Percentiles rank a stretch among this genome's conserved stretches.
Evolutionary conservation across 2,797 vertebrate genomes (phyloP).

Genomic region (Cryptoblepharus egeriae): DNA sequence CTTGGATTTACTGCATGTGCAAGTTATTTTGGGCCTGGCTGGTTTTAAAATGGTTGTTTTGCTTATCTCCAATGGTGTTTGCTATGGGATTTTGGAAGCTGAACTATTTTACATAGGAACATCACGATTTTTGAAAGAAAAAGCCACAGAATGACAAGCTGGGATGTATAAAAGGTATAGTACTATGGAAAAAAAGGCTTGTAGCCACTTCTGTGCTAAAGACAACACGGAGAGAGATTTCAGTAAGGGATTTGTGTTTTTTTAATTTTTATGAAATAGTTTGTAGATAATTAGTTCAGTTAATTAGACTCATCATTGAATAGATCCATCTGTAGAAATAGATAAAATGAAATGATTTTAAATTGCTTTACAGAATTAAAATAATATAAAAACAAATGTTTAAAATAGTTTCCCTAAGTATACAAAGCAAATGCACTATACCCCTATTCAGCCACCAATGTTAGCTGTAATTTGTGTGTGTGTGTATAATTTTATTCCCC

Average conservation of each 20-base stretch:
- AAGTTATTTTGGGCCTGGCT: too few species aligned
- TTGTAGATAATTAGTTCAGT: neutral
- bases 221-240: neutral
- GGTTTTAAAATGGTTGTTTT: neutral
- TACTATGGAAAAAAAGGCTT: neutral
- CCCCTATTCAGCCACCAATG: too few species aligned
- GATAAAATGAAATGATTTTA: neutral
- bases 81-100: neutral
- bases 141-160: neutral
- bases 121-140: slow-evolving; percentile 2
- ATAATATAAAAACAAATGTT: neutral
- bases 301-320: too few species aligned
- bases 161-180: neutral
- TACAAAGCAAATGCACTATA: neutral
- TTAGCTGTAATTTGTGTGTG: too few species aligned
- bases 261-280: neutral
- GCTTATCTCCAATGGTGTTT: neutral
- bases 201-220: accelerated
- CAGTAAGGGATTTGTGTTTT: neutral
- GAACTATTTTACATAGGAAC: neutral
- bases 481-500: too few species aligned
- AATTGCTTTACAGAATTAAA: neutral
- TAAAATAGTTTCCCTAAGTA: neutral
- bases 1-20: neutral
- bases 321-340: neutral